phyloP scores from a whole-genome alignment of 2,888 invertebrate species.

The Nematopogon swammerdamellus region DNA sequence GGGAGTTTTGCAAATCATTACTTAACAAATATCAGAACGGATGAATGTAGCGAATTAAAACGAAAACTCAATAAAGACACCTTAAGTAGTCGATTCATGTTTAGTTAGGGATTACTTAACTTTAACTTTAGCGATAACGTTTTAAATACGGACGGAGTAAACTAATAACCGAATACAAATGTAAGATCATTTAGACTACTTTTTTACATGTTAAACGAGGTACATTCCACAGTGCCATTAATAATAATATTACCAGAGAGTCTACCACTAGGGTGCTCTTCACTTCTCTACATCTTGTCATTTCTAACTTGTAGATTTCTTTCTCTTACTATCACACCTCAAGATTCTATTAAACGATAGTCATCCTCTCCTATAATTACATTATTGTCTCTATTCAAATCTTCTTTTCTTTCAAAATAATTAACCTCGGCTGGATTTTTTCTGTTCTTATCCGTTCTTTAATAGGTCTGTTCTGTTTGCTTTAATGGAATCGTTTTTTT shows the following conservation, averaged over 20 bases:
- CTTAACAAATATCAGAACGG: background rate
- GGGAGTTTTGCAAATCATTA: background rate
- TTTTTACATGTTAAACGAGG: constrained; percentile 42
- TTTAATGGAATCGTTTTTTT: too few species aligned
- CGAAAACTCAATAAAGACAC: too few species aligned
- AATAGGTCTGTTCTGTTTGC: too few species aligned
- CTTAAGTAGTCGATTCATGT: too few species aligned
- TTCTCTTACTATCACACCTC: background rate
- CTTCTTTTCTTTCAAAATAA: too few species aligned
- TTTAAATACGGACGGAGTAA: background rate
- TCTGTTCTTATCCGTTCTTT: too few species aligned
- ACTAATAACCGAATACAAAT: constrained; percentile 23
- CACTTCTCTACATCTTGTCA: constrained; percentile 4
- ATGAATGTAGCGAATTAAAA: background rate
- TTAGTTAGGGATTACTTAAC: too few species aligned
- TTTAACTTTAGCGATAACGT: too few species aligned
- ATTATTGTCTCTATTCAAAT: too few species aligned
- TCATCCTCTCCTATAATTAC: too few species aligned
- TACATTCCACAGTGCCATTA: constrained; percentile 53
- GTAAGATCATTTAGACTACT: constrained; percentile 46
- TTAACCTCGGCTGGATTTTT: too few species aligned
- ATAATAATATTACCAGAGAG: constrained; percentile 38
- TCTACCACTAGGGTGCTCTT: background rate
- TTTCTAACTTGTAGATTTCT: constrained; percentile 1
- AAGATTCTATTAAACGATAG: too few species aligned